These are phyloP conservation scores for Rhamphomyia laevipes DNA, from an alignment of 2,888 invertebrate species.

Conservation along the genomic window DNA sequence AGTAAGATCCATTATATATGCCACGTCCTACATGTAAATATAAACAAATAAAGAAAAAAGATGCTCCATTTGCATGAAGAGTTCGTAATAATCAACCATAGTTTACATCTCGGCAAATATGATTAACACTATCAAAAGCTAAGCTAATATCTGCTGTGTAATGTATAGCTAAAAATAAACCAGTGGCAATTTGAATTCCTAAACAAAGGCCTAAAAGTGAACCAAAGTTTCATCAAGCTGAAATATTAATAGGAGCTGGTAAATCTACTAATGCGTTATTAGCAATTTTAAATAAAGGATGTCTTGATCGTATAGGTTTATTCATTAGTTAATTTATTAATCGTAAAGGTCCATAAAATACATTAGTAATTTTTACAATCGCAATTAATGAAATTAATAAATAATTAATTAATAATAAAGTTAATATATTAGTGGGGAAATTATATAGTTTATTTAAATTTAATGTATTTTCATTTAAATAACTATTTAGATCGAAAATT, in stretches of 20 bases:
- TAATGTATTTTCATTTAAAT: conserved; percentile 37
- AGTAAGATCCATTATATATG: conserved; percentile 44
- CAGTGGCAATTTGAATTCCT: conserved; percentile 54
- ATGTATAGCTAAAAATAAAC: conserved; percentile 58
- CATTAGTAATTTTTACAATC: conserved; percentile 45
- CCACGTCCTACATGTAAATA: conserved; percentile 58
- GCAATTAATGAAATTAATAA: conserved; percentile 48
- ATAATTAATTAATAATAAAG: conserved; percentile 45
- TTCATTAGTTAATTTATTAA: conserved; percentile 40
- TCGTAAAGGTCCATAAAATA: conserved; percentile 44
- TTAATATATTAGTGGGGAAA: conserved; percentile 40
- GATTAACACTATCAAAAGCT: conserved; percentile 54
- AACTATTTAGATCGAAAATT: conserved; percentile 21
- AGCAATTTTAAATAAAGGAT: conserved; percentile 45
- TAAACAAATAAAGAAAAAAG: conserved; percentile 59
- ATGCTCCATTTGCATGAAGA: conserved; percentile 59
- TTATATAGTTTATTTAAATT: conserved; percentile 44
- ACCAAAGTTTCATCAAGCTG: conserved; percentile 56
- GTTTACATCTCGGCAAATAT: conserved; percentile 59
- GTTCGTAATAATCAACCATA: conserved; percentile 55
- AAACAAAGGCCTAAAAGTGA: conserved; percentile 51
- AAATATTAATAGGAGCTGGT: conserved; percentile 50
- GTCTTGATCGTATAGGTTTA: conserved; percentile 37
- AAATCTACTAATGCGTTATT: conserved; percentile 47
- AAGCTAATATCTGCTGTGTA: conserved; percentile 49